phyloP scores from a whole-genome alignment of 2,888 invertebrate genomes.

The Myathropa florea region DNA sequence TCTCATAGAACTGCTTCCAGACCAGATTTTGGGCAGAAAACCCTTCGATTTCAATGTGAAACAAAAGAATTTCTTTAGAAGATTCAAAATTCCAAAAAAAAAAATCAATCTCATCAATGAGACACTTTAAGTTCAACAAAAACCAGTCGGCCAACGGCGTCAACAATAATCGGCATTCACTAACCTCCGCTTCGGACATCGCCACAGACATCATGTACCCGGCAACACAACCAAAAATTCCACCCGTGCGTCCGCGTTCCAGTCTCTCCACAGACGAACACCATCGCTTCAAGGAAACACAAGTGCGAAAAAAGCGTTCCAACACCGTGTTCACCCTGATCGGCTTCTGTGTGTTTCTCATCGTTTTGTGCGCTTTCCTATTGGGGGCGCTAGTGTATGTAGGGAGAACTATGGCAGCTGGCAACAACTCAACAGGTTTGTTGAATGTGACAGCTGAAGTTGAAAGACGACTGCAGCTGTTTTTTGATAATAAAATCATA shows the following conservation, averaged over 20 bases:
- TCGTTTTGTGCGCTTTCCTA: conserved; percentile 78
- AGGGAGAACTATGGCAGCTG: conserved; percentile 73
- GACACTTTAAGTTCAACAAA: conserved; percentile 61
- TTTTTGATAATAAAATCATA: conserved; percentile 43
- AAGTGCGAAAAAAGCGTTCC: conserved; percentile 73
- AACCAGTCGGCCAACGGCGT: conserved; percentile 48
- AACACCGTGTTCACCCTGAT: conserved; percentile 78
- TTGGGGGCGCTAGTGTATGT: conserved; percentile 79
- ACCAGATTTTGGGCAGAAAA: background rate
- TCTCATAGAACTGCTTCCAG: background rate
- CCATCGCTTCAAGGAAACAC: conserved; percentile 76
- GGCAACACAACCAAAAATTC: conserved; percentile 74
- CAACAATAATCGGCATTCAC: conserved; percentile 53
- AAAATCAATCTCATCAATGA: conserved; percentile 31
- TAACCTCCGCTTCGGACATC: conserved; percentile 55
- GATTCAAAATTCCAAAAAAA: background rate
- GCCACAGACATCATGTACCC: conserved; percentile 76
- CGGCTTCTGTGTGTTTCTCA: conserved; percentile 78
- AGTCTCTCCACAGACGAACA: conserved; percentile 79
- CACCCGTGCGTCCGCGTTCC: conserved; percentile 78
- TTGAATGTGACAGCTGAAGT: conserved; percentile 49
- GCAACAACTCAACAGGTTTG: conserved; percentile 34
- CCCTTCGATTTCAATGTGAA: conserved; percentile 42
- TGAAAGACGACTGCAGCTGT: conserved; percentile 6
- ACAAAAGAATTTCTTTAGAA: background rate